phyloP scores from a whole-genome alignment of 2,113 vertebrate genomes.

The Eubucco bourcierii region DNA sequence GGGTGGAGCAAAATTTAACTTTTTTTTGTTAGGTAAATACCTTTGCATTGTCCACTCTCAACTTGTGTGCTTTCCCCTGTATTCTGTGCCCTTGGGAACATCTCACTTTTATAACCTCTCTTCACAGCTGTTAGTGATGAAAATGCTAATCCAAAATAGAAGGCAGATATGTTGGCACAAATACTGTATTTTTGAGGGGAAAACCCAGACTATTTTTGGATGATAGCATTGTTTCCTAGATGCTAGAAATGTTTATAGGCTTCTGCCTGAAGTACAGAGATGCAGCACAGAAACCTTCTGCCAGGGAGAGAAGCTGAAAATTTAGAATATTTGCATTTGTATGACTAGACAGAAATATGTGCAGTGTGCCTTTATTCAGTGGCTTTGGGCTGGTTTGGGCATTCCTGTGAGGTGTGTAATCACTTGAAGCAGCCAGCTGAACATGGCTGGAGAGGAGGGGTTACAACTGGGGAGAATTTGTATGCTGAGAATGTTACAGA shows the following conservation, averaged over 20 bases:
- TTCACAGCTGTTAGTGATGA: not conserved
- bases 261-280: not conserved
- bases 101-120: not conserved
- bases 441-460: not conserved
- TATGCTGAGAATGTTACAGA: no score
- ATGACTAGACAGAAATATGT: not conserved
- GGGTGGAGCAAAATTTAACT: not conserved
- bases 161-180: not conserved
- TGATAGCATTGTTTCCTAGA: not conserved
- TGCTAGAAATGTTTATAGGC: not conserved
- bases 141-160: not conserved
- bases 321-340: not conserved
- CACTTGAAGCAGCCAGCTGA: not conserved
- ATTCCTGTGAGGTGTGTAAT: not conserved
- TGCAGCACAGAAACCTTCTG: not conserved
- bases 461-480: not conserved
- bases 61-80: not conserved
- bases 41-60: not conserved
- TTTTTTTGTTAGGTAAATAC: not conserved
- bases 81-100: not conserved
- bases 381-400: not conserved
- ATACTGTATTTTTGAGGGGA: not conserved
- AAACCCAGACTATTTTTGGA: not conserved
- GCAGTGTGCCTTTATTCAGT: not conserved
- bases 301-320: not conserved